Evolutionary conservation across 1,140 invertebrate species (phyloP), one percentile per base, ranked within the genome.

Genomic region (Bombus turneri): DNA sequence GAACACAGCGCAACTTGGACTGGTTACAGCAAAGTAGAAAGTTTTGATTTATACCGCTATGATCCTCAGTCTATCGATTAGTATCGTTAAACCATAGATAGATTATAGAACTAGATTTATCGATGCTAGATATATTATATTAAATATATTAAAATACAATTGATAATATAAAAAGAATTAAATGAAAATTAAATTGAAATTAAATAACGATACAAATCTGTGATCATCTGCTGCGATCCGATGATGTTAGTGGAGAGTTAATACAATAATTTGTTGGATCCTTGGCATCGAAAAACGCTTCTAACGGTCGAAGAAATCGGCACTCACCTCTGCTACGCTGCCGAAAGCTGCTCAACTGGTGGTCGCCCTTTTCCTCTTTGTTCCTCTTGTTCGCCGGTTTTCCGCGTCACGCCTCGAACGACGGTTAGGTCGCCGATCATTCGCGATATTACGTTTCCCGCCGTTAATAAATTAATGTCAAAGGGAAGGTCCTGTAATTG

Each of bases 391-490:
- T n/a, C 47, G 10, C 59, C 64, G 66, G 77, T 87, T 93, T 92
- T 89, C 71, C 89, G 86, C 83, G 78, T 85, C 81, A 90, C 88
- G 87, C 59, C 64, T 62, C 57, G 81, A 86, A 66, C 79, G 82
- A 77, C 84, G 25, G 86, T 82, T 77, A 81, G 77, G 81, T 81
- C 84, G 73, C 74, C 88, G 90, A 88, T 92, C 87, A 91, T 91
- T 90, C 84, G 73, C 74, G 76, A 85, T 90, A 92, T 93, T 91
- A 90, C 85, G 82, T 86, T 90, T 88, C 88, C 89, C 82, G 72
- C 81, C 92, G 88, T 92, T 92, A 92, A 93, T 93, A 93, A 93
- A 94, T 94, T 92, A 93, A 93, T 93, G 91, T 90, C 90, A 92
- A 90, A 86, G 88, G 87, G 91, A 91, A 83, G 78, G 88, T 91